Conservation (phyloP, 2,113 vertebrate genomes). For the Camelus bactrianus region DNA sequence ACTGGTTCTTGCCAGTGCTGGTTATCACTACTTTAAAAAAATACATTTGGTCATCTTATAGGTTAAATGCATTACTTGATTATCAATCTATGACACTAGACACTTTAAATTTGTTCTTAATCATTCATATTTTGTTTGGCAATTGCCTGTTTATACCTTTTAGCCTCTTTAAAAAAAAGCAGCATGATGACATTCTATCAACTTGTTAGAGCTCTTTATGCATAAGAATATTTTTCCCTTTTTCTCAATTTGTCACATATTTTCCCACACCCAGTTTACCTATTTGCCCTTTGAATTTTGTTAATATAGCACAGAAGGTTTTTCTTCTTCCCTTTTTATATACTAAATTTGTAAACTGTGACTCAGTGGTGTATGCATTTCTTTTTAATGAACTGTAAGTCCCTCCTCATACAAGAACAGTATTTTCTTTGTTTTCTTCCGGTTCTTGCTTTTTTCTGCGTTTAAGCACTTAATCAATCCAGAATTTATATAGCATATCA, state of each 20-base stretch:
- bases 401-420: neutral
- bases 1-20: neutral
- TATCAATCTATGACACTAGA: neutral
- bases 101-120: neutral
- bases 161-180: neutral
- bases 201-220: neutral
- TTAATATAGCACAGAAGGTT: neutral
- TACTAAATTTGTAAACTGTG: neutral
- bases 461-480: neutral
- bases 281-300: neutral
- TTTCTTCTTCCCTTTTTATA: neutral
- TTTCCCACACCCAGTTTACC: neutral
- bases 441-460: neutral
- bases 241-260: neutral
- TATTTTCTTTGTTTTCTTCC: neutral
- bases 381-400: neutral
- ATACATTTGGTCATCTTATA: neutral
- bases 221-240: neutral
- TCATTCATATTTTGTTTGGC: neutral
- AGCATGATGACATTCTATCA: neutral
- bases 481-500: neutral
- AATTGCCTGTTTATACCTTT: neutral
- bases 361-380: neutral
- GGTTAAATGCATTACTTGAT: conserved; percentile 42
- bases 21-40: neutral